A percentile compares a stretch with the other conserved stretches of the same genome.
Conservation (phyloP, 2,888 invertebrate genomes). For the Hyalella azteca region DNA sequence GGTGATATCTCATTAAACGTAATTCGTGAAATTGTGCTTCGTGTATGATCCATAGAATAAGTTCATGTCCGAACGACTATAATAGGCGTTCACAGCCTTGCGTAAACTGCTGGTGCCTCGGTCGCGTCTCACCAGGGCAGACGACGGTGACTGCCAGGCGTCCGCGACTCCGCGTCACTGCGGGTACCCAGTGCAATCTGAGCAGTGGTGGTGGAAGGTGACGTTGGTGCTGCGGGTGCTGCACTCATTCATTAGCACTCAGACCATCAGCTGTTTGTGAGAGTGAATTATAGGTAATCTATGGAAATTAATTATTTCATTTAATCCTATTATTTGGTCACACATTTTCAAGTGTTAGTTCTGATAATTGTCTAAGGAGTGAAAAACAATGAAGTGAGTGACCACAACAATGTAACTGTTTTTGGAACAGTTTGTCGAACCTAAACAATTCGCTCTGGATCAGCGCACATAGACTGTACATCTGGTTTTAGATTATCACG, state of each 20-base stretch:
- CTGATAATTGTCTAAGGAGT: background rate
- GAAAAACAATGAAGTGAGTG: constrained; percentile 2
- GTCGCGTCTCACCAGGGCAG: too few species aligned
- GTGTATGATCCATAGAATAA: too few species aligned
- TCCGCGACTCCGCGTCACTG: too few species aligned
- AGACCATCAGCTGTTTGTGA: background rate
- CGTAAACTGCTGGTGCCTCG: too few species aligned
- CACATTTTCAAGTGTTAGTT: background rate
- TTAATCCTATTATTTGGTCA: too few species aligned
- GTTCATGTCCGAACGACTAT: too few species aligned
- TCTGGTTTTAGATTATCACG: background rate
- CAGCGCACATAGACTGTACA: background rate
- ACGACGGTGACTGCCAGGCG: too few species aligned
- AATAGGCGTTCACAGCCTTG: too few species aligned
- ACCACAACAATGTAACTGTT: constrained; percentile 24
- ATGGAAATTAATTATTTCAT: background rate
- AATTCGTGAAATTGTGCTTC: too few species aligned
- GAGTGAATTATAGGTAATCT: background rate
- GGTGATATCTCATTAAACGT: too few species aligned
- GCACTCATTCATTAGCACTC: background rate
- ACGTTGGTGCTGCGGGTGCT: background rate
- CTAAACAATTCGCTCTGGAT: background rate
- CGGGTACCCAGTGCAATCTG: constrained; percentile 5
- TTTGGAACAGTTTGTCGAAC: background rate
- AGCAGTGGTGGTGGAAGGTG: background rate